Evolutionary conservation across 2,888 invertebrate species (phyloP).

Genomic region (Sialis lutaria): DNA sequence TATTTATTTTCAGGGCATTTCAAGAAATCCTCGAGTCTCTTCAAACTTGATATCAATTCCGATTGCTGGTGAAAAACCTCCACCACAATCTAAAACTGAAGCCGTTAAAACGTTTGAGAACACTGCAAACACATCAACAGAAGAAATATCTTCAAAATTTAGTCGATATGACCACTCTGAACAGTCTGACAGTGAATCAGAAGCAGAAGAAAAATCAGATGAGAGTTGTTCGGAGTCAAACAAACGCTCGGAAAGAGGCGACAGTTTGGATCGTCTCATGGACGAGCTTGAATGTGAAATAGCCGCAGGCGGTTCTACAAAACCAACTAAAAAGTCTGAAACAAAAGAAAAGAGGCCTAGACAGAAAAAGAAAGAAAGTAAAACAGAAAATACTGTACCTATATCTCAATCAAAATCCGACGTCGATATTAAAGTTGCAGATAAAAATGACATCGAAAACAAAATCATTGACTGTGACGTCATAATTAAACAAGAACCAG

Average conservation of each 20-base stretch:
- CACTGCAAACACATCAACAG: background rate
- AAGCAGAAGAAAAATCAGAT: background rate
- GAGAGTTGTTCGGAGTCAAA: background rate
- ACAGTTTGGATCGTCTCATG: slow-evolving; percentile 5
- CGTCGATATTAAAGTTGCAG: background rate
- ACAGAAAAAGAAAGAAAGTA: background rate
- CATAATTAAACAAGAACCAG: background rate
- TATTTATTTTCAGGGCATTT: background rate
- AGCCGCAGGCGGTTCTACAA: background rate
- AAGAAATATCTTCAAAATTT: slow-evolving; percentile 4
- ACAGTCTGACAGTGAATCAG: slow-evolving; percentile 3
- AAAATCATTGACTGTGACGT: slow-evolving; percentile 1
- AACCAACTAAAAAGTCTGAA: background rate
- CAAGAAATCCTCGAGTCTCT: slow-evolving; percentile 3
- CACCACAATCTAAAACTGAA: background rate
- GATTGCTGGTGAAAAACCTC: background rate
- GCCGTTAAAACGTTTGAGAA: background rate
- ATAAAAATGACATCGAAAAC: background rate
- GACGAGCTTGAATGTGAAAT: slow-evolving; percentile 6
- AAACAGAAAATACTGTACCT: background rate
- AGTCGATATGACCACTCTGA: slow-evolving; percentile 6
- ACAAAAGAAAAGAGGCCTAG: background rate
- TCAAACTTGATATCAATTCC: slow-evolving; percentile 5
- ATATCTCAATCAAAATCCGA: background rate
- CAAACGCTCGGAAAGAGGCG: slow-evolving; percentile 1